Percentiles rank a stretch among this genome's conserved stretches.
phyloP scores from a whole-genome alignment of 2,113 vertebrate species.

The Pteruthius melanotis region DNA sequence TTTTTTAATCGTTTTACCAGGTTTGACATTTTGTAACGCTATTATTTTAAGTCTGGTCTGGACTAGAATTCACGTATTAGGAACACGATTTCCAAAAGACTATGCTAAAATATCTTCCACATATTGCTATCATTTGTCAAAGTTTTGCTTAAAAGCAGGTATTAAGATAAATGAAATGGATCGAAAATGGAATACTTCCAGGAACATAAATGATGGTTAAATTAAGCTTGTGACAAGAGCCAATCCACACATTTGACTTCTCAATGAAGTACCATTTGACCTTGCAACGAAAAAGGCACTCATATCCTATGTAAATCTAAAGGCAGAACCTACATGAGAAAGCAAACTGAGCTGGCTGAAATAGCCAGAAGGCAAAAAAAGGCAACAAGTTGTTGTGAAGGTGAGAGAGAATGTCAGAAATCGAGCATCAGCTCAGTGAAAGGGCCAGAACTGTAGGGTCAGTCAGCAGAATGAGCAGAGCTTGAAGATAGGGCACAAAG shows the following conservation, averaged over 20 bases:
- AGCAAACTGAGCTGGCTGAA: not conserved
- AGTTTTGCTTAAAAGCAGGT: not conserved
- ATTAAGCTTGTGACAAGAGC: not conserved
- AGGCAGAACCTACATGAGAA: not conserved
- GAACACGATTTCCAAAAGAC: constrained; percentile 3
- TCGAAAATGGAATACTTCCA: not conserved
- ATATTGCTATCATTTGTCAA: not conserved
- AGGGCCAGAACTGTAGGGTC: not conserved
- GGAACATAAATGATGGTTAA: not conserved
- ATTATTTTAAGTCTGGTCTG: not conserved
- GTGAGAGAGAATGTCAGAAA: not conserved
- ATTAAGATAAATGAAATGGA: not conserved
- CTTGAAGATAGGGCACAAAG: not conserved
- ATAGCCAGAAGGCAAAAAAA: not conserved
- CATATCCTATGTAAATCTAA: not conserved
- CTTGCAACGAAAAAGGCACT: not conserved
- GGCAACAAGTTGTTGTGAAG: not conserved
- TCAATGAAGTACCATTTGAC: not conserved
- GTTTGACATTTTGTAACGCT: not conserved
- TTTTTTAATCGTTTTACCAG: not conserved
- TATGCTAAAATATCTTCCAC: not conserved
- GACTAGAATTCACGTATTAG: not conserved
- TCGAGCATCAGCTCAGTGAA: not conserved
- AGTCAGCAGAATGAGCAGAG: not conserved
- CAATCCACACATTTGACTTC: not conserved